A percentile compares a stretch with the other conserved stretches of the same genome.
Conservation (phyloP, 1,140 invertebrate genomes). For the Limonius californicus region DNA sequence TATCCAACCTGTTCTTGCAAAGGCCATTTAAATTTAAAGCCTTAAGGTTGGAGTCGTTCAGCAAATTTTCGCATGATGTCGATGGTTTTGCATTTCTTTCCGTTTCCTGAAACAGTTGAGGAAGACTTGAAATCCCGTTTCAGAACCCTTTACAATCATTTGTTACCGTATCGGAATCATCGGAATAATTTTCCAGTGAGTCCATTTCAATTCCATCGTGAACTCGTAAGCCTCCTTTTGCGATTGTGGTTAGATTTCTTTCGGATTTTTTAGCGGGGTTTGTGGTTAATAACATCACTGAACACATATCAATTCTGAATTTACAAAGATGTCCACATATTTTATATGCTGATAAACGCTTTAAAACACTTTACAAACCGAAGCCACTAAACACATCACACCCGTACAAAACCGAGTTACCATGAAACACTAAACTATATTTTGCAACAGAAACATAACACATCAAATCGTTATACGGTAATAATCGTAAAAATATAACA, state of each 20-base stretch:
- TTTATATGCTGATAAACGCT: no score
- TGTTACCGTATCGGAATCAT: not conserved
- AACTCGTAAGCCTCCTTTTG: not conserved
- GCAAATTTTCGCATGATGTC: not conserved
- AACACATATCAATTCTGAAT: slow-evolving; percentile 24
- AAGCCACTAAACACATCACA: no score
- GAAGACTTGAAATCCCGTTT: not conserved
- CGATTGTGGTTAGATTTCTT: not conserved
- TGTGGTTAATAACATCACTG: slow-evolving; percentile 23
- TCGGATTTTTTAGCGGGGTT: slow-evolving; percentile 33
- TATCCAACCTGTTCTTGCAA: slow-evolving; percentile 31
- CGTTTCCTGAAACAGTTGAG: not conserved
- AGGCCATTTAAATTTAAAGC: slow-evolving; percentile 42
- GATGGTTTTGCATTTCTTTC: slow-evolving; percentile 6
- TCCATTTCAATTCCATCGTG: slow-evolving; percentile 40
- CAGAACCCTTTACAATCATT: not conserved
- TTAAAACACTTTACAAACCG: no score
- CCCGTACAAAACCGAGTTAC: no score
- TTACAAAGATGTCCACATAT: no score
- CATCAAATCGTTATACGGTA: not conserved
- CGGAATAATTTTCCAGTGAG: slow-evolving; percentile 37
- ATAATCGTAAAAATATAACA: not conserved
- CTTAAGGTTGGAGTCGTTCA: slow-evolving; percentile 22
- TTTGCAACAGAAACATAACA: not conserved
- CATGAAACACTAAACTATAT: no score